A percentile compares a stretch with the other conserved stretches of the same genome.
These are phyloP conservation scores for Apomyelois bistriatella DNA, from an alignment of 2,888 invertebrate species.

Conservation along the genomic window DNA sequence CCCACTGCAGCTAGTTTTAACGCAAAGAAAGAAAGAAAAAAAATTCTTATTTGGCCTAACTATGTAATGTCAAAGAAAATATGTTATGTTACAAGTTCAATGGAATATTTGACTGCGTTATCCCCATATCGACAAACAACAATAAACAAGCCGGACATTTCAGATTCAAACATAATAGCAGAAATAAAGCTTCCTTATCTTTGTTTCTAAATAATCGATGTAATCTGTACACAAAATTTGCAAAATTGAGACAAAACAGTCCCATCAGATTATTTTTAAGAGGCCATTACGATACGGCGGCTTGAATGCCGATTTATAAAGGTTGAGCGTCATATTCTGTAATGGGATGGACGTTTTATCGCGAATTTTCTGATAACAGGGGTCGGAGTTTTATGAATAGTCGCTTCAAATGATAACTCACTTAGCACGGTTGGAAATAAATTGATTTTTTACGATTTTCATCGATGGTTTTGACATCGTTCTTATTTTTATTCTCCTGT, in stretches of 20 bases:
- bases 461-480: neutral
- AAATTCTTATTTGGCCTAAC: too few relatives aligned
- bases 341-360: constrained; percentile 28
- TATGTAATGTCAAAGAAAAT: too few relatives aligned
- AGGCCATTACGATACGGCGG: constrained; percentile 24
- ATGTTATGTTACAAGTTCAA: too few relatives aligned
- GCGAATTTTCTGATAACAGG: constrained; percentile 20
- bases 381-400: constrained; percentile 24
- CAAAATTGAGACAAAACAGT: constrained; percentile 17
- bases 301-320: constrained; percentile 25
- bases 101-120: too few relatives aligned
- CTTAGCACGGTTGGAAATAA: constrained; percentile 8
- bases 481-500: too few relatives aligned
- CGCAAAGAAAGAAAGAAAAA: too few relatives aligned
- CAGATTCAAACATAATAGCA: neutral
- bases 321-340: constrained; percentile 32
- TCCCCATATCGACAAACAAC: neutral
- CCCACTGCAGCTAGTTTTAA: too few relatives aligned
- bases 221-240: constrained; percentile 11
- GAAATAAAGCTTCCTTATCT: neutral
- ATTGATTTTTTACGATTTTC: neutral
- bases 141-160: neutral
- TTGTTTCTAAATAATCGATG: neutral
- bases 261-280: constrained; percentile 27
- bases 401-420: constrained; percentile 16